Percentiles rank a stretch among this genome's conserved stretches.
Evolutionary conservation across 1,140 invertebrate species (phyloP).

Genomic region (Trachymyrmex cornetzi): DNA sequence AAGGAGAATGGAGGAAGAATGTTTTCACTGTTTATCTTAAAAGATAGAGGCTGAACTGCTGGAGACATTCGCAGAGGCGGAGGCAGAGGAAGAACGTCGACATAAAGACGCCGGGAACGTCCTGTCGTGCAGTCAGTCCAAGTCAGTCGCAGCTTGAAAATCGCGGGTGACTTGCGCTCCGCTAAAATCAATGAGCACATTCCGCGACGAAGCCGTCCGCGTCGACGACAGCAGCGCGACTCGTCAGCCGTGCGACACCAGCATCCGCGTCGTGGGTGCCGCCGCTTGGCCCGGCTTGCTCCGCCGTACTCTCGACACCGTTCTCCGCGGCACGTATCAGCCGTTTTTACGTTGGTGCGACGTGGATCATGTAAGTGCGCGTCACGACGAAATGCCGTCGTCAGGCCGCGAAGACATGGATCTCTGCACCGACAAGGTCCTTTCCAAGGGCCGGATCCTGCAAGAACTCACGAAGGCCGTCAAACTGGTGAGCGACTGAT

Average conservation of each 20-base stretch:
- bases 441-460: conserved; percentile 85
- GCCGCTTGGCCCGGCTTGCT: conserved; percentile 46
- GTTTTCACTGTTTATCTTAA: background rate
- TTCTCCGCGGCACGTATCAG: conserved; percentile 5
- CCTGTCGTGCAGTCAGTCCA: no score
- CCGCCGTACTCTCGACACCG: conserved; percentile 16
- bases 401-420: conserved; percentile 82
- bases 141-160: conserved; percentile 70
- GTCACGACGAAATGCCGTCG: conserved; percentile 78
- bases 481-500: conserved; percentile 83
- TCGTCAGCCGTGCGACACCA: conserved; percentile 59
- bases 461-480: conserved; percentile 86
- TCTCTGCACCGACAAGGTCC: conserved; percentile 85
- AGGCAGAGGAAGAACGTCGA: background rate
- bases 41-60: background rate
- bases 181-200: conserved; percentile 83
- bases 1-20: background rate
- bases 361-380: conserved; percentile 78
- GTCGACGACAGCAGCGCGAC: conserved; percentile 71
- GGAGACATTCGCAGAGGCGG: background rate
- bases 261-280: conserved; percentile 62
- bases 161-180: conserved; percentile 79
- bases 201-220: conserved; percentile 51
- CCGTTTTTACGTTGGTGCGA: conserved; percentile 52
- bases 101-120: background rate